phyloP scores from a whole-genome alignment of 2,888 invertebrate genomes.

The Andrena marginata region DNA sequence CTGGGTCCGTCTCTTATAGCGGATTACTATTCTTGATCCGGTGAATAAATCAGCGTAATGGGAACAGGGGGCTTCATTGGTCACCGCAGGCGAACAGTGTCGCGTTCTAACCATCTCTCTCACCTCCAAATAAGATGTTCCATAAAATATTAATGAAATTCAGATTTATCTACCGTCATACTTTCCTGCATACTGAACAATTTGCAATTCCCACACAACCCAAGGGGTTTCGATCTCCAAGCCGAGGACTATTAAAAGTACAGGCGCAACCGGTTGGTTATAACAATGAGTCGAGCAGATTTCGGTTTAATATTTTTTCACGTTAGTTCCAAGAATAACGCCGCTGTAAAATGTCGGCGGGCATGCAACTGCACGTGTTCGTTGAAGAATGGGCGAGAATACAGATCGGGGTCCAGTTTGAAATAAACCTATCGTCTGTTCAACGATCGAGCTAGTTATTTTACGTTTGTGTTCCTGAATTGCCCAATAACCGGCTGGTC shows the following conservation, averaged over 20 bases:
- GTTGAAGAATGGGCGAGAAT: neutral
- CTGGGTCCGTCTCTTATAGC: slow-evolving; percentile 8
- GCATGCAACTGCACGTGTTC: slow-evolving; percentile 10
- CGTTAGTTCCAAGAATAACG: slow-evolving; percentile 24
- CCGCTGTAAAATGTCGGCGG: slow-evolving; percentile 11
- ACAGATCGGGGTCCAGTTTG: neutral
- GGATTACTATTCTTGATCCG: slow-evolving; percentile 38
- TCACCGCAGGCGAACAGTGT: slow-evolving; percentile 7
- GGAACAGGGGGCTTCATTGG: slow-evolving; percentile 24
- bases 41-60: slow-evolving; percentile 30
- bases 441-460: neutral
- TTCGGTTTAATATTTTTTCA: slow-evolving; percentile 26
- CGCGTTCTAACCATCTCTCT: neutral
- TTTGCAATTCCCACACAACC: too few relatives aligned
- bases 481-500: too few relatives aligned
- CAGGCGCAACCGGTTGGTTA: neutral
- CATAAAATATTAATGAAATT: neutral
- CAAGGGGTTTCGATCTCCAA: too few relatives aligned
- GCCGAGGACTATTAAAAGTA: neutral
- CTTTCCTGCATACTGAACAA: too few relatives aligned
- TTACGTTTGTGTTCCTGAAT: neutral
- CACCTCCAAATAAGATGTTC: neutral
- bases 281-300: neutral
- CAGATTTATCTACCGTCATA: too few relatives aligned
- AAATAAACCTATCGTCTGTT: slow-evolving; percentile 19